Evolutionary conservation across 2,888 invertebrate genomes (phyloP).

Genomic region (Rhaphigaster nebulosa): DNA sequence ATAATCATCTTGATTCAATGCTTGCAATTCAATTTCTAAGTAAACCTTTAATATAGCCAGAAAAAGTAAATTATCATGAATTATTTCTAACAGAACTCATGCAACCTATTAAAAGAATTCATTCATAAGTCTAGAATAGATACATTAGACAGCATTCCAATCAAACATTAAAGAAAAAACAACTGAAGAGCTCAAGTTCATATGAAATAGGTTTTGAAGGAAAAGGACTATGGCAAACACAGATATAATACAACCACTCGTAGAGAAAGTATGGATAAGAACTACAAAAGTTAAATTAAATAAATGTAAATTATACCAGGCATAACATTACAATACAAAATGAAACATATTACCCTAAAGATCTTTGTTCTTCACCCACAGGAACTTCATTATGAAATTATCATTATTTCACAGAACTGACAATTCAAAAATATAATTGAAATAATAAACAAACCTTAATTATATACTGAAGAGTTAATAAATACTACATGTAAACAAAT

Average conservation of each 20-base stretch:
- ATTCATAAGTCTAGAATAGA: conserved; percentile 38
- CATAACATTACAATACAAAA: conserved; percentile 29
- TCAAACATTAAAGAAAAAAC: conserved; percentile 43
- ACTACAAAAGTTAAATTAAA: conserved; percentile 11
- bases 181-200: conserved; percentile 28
- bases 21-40: background rate
- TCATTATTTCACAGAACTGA: background rate
- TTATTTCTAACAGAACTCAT: conserved; percentile 21
- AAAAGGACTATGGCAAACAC: conserved; percentile 40
- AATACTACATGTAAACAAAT: background rate
- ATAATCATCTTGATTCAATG: background rate
- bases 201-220: conserved; percentile 30
- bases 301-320: conserved; percentile 50
- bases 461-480: background rate
- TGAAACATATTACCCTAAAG: conserved; percentile 23
- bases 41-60: background rate
- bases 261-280: conserved; percentile 7
- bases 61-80: background rate
- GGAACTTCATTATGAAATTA: conserved; percentile 30
- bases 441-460: conserved; percentile 43
- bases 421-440: conserved; percentile 41
- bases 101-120: conserved; percentile 15
- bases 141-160: conserved; percentile 35
- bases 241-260: conserved; percentile 3
- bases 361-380: background rate